Evolutionary conservation across 2,888 invertebrate genomes (phyloP), one percentile per base, ranked within the genome.

Genomic region (Mantis religiosa): DNA sequence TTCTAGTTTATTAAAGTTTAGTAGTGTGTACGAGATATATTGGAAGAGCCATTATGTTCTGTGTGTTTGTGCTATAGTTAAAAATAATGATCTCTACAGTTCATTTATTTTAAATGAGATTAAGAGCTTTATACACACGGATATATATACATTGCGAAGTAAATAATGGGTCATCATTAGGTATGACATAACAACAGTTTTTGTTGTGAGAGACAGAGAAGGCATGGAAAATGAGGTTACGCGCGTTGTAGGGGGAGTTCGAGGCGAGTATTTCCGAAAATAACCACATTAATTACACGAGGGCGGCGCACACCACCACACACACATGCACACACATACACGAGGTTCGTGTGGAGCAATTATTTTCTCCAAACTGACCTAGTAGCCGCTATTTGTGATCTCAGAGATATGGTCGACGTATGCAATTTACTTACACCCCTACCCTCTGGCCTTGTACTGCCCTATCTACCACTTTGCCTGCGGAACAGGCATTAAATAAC

Each of bases 231-330:
- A 71, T 71, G 54, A 71, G 54, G 54, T 71, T 71, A 71, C 54
- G 54, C 54, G 54, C 20, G 54, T 25, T 71, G 54, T 20, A 71
- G 54, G 25, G 54, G 41, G 81, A 34, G 30, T 14, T 28, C 25
- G 30, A 34, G 28, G 84, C 30, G 25, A 82, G 87, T 82, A 87
- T 87, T 87, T 82, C 87, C 87, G 87, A 87, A 87, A 87, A 87
- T 87, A 87, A 87, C 87, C 87, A 82, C 81, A 87, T 87, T 87
- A 87, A 87, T 87, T 87, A 87, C 82, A 47, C 30, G 81, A 87
- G 82, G 25, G 87, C 87, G 82, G 81, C 54, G 54, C 54, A 25
- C 54, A 3, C 54, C 25, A 71, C 20, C 54, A 71, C 54, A 71
- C 54, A 71, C 54, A 71, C 25, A 25, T 25, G 25, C 54, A 8